phyloP scores from a whole-genome alignment of 92 coral and sea anemone species.

The Muricea muricata region DNA sequence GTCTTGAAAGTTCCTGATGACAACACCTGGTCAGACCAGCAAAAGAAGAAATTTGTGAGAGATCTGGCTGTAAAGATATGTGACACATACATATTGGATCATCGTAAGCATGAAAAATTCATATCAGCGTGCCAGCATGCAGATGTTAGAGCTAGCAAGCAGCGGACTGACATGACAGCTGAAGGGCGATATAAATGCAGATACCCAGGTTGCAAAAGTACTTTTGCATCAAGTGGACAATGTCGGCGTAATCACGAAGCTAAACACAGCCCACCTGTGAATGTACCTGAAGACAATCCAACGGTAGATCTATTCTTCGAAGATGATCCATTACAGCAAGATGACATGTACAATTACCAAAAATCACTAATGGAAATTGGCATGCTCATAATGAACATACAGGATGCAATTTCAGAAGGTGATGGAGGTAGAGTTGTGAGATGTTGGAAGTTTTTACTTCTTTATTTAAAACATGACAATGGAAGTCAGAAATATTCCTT shows the following conservation, averaged over 20 bases:
- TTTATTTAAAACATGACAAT: constrained; percentile 46
- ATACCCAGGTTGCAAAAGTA: constrained; percentile 63
- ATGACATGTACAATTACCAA: constrained; percentile 67
- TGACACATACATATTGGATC: constrained; percentile 41
- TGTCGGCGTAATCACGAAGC: constrained; percentile 69
- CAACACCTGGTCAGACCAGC: constrained; percentile 28
- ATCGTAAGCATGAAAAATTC: constrained; percentile 23
- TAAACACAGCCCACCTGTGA: constrained; percentile 65
- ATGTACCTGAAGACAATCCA: constrained; percentile 25
- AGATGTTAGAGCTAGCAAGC: constrained; percentile 6
- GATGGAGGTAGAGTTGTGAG: constrained; percentile 56
- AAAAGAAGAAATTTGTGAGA: constrained; percentile 25
- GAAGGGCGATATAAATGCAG: not conserved
- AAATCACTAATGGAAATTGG: constrained; percentile 65
- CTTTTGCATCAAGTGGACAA: constrained; percentile 72
- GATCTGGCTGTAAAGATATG: constrained; percentile 45
- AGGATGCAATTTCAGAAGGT: constrained; percentile 68
- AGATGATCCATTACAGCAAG: not conserved
- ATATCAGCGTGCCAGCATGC: constrained; percentile 25
- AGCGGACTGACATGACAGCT: not conserved
- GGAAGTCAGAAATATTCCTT: constrained; percentile 47
- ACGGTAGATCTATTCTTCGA: not conserved
- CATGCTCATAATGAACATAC: constrained; percentile 59
- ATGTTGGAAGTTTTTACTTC: constrained; percentile 43
- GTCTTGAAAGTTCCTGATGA: constrained; percentile 16